Percentiles rank a stretch among this genome's conserved stretches.
phyloP scores from a whole-genome alignment of 2,113 vertebrate genomes.

The Sciurus niger region DNA sequence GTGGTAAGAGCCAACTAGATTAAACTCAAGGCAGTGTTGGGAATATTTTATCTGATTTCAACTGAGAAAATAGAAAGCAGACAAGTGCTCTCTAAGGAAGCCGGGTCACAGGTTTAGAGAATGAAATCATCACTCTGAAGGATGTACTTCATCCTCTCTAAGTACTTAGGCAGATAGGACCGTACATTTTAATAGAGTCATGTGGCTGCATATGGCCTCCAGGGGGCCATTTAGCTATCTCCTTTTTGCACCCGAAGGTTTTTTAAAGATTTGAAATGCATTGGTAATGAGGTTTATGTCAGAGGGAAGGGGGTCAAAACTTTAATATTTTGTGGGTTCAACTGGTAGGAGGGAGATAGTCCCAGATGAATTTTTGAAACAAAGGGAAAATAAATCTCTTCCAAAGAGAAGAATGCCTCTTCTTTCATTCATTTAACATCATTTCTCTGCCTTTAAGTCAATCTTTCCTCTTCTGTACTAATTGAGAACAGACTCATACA shows the following conservation, averaged over 20 bases:
- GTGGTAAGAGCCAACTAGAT: neutral
- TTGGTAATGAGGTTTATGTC: conserved; percentile 74
- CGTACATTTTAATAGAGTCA: conserved; percentile 69
- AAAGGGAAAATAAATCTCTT: conserved; percentile 69
- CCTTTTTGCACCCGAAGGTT: conserved; percentile 74
- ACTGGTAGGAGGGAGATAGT: neutral
- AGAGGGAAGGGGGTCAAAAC: conserved; percentile 59
- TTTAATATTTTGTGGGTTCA: conserved; percentile 65
- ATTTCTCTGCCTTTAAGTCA: conserved; percentile 16
- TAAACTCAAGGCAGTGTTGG: conserved; percentile 49
- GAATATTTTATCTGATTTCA: conserved; percentile 79
- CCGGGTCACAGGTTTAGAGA: conserved; percentile 71
- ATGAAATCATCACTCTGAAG: conserved; percentile 82
- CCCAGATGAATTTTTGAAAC: conserved; percentile 71
- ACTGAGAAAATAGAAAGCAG: conserved; percentile 76
- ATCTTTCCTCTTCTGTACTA: neutral
- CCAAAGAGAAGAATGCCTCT: neutral
- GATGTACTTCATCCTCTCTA: conserved; percentile 76
- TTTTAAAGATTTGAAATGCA: conserved; percentile 74
- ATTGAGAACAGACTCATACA: neutral
- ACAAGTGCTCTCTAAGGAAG: conserved; percentile 78
- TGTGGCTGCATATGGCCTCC: conserved; percentile 67
- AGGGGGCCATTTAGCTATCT: conserved; percentile 71
- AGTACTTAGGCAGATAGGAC: conserved; percentile 76
- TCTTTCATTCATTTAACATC: conserved; percentile 35